These are phyloP conservation scores for Antechinus stuartii DNA, from an alignment of 2,113 vertebrate species.

Conservation along the genomic window DNA sequence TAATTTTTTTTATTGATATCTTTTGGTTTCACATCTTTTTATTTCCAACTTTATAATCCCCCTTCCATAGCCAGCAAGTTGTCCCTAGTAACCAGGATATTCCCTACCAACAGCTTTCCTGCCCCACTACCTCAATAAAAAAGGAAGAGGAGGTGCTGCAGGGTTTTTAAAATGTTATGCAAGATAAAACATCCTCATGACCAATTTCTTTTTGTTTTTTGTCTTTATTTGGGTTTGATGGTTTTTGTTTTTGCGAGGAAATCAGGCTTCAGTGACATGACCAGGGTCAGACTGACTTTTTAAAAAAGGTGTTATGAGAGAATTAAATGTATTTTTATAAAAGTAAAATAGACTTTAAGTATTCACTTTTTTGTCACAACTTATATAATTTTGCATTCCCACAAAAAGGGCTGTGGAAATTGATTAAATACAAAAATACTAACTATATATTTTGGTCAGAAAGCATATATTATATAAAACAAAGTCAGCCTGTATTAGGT, in stretches of 20 bases:
- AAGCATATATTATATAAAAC: not conserved
- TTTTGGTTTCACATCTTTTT: not conserved
- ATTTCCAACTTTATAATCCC: not conserved
- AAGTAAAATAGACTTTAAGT: not conserved
- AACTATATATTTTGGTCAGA: not conserved
- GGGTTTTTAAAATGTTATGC: not conserved
- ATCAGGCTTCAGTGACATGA: too few relatives aligned
- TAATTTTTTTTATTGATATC: not conserved
- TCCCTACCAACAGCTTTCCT: not conserved
- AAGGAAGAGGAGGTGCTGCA: not conserved
- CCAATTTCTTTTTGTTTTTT: not conserved
- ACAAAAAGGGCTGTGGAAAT: not conserved
- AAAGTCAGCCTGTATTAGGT: not conserved
- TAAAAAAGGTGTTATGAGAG: not conserved
- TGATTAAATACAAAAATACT: not conserved
- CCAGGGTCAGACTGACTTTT: not conserved
- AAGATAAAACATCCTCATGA: not conserved
- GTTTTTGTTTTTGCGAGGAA: too few relatives aligned
- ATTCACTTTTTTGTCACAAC: not conserved
- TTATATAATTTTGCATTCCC: not conserved
- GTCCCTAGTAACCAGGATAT: not conserved
- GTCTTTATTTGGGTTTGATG: too few relatives aligned
- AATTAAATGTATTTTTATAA: not conserved
- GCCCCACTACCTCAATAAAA: not conserved
- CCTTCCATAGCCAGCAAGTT: not conserved